Conservation (phyloP, 92 coral and sea anemone genomes). For the Anthopleura xanthogrammica region DNA sequence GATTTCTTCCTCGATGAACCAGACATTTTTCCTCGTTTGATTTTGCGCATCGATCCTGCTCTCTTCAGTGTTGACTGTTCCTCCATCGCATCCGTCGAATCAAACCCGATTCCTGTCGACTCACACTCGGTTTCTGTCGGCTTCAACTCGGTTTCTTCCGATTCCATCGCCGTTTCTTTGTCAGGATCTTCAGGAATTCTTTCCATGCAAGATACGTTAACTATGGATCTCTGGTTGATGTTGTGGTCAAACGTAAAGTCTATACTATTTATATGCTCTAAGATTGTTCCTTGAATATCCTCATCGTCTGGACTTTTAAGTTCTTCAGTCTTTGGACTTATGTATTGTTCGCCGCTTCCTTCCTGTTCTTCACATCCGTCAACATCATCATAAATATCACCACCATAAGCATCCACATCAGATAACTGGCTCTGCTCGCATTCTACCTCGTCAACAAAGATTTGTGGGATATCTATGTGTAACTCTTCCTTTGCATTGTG, state of each 20-base stretch:
- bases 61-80: slow-evolving; percentile 8
- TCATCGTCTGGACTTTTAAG: slow-evolving; percentile 11
- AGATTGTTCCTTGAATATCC: slow-evolving; percentile 12
- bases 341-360: not conserved
- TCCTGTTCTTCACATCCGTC: not conserved
- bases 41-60: slow-evolving; percentile 16
- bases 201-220: slow-evolving; percentile 23
- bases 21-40: not conserved
- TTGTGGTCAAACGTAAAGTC: not conserved
- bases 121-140: not conserved
- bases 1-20: not conserved
- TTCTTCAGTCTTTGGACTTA: not conserved
- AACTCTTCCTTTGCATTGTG: not conserved
- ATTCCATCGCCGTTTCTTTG: slow-evolving; percentile 4
- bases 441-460: not conserved
- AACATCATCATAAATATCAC: not conserved
- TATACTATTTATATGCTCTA: slow-evolving; percentile 23
- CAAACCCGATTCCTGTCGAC: not conserved
- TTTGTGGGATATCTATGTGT: slow-evolving; percentile 15
- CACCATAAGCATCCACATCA: not conserved
- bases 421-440: not conserved
- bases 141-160: not conserved
- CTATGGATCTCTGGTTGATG: slow-evolving; percentile 18
- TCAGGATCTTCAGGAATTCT: slow-evolving; percentile 32
- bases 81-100: not conserved